Evolutionary conservation across 2,797 vertebrate species (phyloP), one percentile per base, ranked within the genome.

Genomic region (Coregonus ussuriensis): DNA sequence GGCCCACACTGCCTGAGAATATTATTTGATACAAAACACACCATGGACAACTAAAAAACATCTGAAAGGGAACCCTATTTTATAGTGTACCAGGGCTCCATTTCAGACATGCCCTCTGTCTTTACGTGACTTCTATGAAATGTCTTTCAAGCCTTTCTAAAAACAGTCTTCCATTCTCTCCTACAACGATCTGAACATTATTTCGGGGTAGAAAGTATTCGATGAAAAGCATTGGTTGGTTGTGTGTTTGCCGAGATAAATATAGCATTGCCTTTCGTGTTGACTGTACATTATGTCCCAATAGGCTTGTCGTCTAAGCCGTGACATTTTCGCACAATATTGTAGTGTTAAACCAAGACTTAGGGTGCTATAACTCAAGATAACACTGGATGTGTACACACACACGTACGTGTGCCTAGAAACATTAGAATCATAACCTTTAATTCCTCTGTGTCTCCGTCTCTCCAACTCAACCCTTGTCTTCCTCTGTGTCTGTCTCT

Each of bases 311-410:
- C 85, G 67, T 90, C 81, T 86, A 88, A 91, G 88, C 89, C 88
- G 72, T 91, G 91, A 93, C 92, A 93, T 93, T 93, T 93, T 85
- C 88, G 89, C 83, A 88, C 92, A 92, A 92, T 92, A 93, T 93
- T 93, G 90, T 83, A 41, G 62, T 82, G 87, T 86, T 90, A 87
- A 92, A 91, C 88, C 88, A 81, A 84, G 25, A 82, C 85, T 89
- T 88, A 84, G 87, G 88, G 87, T 93, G 89, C 91, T 88, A 91
- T 90, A 41, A 9, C 90, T 88, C 89, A 86, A 88, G 76, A 85
- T 86, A 87, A 84, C 88, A 80, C 84, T 75, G 41, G 78, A 83
- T 80, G 80, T 65, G 53, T 29, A 25, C 6, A 67, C 25, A 66
- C 41, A 41, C 41, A 41, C 7, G 1, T 4, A 1, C 13, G 41